phyloP scores from a whole-genome alignment of 2,797 vertebrate genomes.

The Sebastes matsubarae region DNA sequence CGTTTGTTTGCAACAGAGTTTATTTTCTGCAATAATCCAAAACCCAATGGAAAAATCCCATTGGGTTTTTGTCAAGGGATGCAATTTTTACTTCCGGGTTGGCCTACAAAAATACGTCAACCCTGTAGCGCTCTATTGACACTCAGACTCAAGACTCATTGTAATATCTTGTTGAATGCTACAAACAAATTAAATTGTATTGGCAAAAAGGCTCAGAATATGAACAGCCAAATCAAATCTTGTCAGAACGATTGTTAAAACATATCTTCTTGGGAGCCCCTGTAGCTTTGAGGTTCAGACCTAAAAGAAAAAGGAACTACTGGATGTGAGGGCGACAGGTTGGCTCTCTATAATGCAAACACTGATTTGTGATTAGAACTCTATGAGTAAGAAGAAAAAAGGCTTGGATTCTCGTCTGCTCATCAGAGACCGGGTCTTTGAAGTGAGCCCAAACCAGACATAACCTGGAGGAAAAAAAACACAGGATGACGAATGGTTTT shows the following conservation, averaged over 20 bases:
- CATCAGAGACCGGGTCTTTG: constrained; percentile 24
- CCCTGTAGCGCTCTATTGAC: neutral
- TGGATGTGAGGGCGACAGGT: neutral
- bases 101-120: too few species aligned
- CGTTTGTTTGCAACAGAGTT: too few species aligned
- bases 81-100: too few species aligned
- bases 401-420: neutral
- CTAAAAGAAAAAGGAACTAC: neutral
- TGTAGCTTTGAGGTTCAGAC: neutral
- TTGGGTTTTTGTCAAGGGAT: too few species aligned
- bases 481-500: constrained; percentile 38
- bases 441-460: constrained; percentile 41
- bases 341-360: neutral
- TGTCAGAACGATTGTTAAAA: neutral
- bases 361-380: constrained; percentile 31
- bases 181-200: neutral
- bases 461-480: neutral
- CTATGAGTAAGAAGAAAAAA: neutral
- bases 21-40: too few species aligned
- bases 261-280: neutral
- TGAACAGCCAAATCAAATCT: neutral
- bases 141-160: too few species aligned
- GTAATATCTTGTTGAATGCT: neutral
- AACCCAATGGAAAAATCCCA: too few species aligned
- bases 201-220: neutral